Evolutionary conservation across 2,888 invertebrate genomes (phyloP).

Genomic region (Sinhomidia bicolor): DNA sequence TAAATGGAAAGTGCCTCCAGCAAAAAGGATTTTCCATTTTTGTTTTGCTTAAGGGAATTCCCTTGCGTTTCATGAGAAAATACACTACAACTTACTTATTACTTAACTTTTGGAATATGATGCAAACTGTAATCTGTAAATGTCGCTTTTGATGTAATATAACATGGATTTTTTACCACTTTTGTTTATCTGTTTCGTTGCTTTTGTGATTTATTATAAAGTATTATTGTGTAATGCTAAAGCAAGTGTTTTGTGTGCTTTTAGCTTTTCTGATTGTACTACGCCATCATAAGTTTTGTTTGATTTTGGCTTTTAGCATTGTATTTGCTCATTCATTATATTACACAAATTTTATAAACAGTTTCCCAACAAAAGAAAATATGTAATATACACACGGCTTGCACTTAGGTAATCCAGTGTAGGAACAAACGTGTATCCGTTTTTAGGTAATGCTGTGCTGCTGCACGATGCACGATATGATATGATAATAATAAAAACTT

Average conservation of each 20-base stretch:
- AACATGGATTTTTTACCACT: too few relatives aligned
- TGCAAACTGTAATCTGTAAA: background rate
- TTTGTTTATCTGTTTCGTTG: background rate
- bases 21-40: background rate
- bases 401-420: too few relatives aligned
- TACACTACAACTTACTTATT: background rate
- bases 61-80: too few relatives aligned
- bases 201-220: background rate
- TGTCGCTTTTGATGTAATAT: background rate
- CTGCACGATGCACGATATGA: too few relatives aligned
- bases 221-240: background rate
- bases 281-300: background rate
- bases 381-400: too few relatives aligned
- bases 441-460: too few relatives aligned
- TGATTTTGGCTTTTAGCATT: background rate
- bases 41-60: background rate
- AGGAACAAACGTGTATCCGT: too few relatives aligned
- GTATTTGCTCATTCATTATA: background rate
- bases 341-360: too few relatives aligned
- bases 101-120: background rate
- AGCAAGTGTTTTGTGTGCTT: background rate
- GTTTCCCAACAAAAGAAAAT: too few relatives aligned
- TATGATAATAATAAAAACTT: too few relatives aligned
- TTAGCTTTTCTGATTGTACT: background rate
- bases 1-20: slow-evolving; percentile 7